phyloP scores from a whole-genome alignment of 2,113 vertebrate species.

The Eublepharis macularius region DNA sequence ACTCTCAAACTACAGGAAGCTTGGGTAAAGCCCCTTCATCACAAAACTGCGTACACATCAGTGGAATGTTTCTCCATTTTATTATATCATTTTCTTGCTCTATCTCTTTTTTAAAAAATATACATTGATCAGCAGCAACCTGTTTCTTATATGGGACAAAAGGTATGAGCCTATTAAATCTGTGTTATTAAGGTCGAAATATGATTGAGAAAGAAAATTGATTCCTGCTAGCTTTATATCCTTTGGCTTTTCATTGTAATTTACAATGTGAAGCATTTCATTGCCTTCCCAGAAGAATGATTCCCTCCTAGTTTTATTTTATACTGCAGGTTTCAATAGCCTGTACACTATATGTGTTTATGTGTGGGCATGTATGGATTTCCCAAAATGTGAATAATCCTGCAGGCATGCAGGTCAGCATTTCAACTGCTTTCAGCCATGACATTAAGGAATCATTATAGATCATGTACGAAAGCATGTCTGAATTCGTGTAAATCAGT shows the following conservation, averaged over 20 bases:
- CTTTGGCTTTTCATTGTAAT: slow-evolving; percentile 26
- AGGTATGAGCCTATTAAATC: slow-evolving; percentile 39
- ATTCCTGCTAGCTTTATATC: slow-evolving; percentile 42
- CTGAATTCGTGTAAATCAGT: slow-evolving; percentile 7
- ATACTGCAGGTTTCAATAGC: slow-evolving; percentile 14
- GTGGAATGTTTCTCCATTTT: neutral
- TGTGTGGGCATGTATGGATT: neutral
- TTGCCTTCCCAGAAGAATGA: neutral
- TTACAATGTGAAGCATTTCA: slow-evolving; percentile 41
- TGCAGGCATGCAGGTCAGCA: neutral
- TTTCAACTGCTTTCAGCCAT: neutral
- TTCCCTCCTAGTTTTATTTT: slow-evolving; percentile 31
- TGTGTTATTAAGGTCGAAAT: slow-evolving; percentile 53
- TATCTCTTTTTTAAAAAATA: slow-evolving; percentile 41
- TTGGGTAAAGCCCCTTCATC: neutral
- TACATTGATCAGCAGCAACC: slow-evolving; percentile 52
- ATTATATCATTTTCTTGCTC: neutral
- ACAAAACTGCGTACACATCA: slow-evolving; percentile 7
- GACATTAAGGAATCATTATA: neutral
- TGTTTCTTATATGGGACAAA: slow-evolving; percentile 50
- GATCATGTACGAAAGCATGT: slow-evolving; percentile 5
- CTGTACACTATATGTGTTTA: neutral
- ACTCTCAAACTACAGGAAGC: slow-evolving; percentile 11
- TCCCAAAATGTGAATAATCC: slow-evolving; percentile 4
- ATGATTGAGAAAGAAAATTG: slow-evolving; percentile 54